These are phyloP conservation scores for Cryptotis parvus DNA, from an alignment of 2,113 vertebrate genomes.

Conservation along the genomic window DNA sequence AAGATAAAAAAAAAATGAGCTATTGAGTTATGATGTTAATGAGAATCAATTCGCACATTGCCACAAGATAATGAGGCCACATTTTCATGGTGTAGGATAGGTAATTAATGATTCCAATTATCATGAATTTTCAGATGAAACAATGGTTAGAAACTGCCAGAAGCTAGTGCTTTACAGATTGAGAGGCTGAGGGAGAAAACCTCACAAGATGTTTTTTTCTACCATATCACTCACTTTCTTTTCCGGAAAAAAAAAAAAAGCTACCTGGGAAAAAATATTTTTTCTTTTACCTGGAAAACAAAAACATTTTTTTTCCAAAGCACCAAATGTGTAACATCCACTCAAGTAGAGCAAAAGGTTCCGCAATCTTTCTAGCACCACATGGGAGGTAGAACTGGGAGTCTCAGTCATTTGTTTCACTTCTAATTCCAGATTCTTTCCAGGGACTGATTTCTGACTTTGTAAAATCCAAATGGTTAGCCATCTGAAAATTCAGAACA, in stretches of 20 bases:
- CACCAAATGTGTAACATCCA: not conserved
- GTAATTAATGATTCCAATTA: conserved; percentile 75
- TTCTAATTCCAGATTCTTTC: conserved; percentile 66
- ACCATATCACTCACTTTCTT: not conserved
- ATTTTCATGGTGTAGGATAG: conserved; percentile 29
- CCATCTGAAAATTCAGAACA: conserved; percentile 78
- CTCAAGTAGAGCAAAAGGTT: conserved; percentile 38
- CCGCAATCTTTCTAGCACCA: conserved; percentile 44
- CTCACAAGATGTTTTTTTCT: not conserved
- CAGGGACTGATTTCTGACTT: conserved; percentile 79
- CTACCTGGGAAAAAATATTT: conserved; percentile 31
- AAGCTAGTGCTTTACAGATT: conserved; percentile 48
- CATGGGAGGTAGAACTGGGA: not conserved
- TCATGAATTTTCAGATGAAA: conserved; percentile 60
- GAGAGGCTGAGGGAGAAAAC: conserved; percentile 1
- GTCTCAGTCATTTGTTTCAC: conserved; percentile 69
- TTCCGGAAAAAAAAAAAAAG: conserved; percentile 39
- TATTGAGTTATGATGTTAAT: conserved; percentile 56
- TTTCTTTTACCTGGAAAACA: conserved; percentile 42
- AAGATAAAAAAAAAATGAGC: conserved; percentile 62
- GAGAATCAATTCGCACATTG: conserved; percentile 51
- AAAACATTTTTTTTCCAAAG: not conserved
- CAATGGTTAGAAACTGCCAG: conserved; percentile 34
- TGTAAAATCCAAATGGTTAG: conserved; percentile 80
- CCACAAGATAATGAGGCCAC: conserved; percentile 66